Evolutionary conservation across 2,113 vertebrate species (phyloP).

Genomic region (Campylorhamphus procurvoides): DNA sequence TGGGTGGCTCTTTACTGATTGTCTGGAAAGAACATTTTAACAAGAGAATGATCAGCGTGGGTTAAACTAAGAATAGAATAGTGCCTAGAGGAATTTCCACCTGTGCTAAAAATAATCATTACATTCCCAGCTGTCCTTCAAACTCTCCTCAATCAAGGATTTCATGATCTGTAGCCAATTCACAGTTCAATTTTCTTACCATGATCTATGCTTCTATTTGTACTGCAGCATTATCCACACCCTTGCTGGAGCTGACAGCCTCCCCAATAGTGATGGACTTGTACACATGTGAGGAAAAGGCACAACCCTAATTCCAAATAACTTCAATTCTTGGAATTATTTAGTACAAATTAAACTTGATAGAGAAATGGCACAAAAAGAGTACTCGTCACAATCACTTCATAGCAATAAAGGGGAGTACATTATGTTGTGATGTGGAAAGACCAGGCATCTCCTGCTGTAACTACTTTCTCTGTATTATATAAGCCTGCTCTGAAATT

Average conservation of each 20-base stretch:
- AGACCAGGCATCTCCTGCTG: not conserved
- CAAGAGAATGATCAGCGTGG: not conserved
- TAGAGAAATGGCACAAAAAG: not conserved
- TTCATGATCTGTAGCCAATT: not conserved
- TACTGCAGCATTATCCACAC: not conserved
- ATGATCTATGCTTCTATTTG: not conserved
- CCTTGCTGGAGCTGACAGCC: not conserved
- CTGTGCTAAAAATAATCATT: slow-evolving; percentile 30
- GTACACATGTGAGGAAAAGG: not conserved
- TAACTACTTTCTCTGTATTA: not conserved
- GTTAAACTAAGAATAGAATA: slow-evolving; percentile 24
- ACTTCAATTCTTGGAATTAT: not conserved
- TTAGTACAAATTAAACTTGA: not conserved
- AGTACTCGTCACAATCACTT: not conserved
- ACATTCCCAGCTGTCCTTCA: slow-evolving; percentile 34
- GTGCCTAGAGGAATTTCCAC: slow-evolving; percentile 30
- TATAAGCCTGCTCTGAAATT: not conserved
- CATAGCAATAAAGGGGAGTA: not conserved
- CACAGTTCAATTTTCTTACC: not conserved
- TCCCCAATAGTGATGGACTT: not conserved
- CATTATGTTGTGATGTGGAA: not conserved
- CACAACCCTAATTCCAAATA: not conserved
- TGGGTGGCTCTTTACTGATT: not conserved
- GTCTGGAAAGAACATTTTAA: not conserved
- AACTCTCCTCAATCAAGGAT: not conserved